Base-by-base conservation (phyloP, 2,888 invertebrate genomes). In the Agriopis leucophaearia region DNA sequence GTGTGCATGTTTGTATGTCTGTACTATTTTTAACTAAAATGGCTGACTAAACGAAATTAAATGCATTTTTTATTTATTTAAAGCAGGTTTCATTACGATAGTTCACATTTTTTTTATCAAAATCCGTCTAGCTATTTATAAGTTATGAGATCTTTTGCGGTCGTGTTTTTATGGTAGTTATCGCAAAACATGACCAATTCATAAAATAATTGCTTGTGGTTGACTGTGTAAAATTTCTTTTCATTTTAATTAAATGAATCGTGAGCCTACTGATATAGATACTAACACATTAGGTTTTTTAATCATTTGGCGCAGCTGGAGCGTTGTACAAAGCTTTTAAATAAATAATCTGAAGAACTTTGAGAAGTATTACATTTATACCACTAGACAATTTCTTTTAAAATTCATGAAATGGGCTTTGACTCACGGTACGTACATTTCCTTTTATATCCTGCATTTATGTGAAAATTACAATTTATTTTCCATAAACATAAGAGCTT, bases 261-360 rank as follows among this genome's bases (percentile, higher is more conserved):
- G 18, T 9, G 8, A 44, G 42, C 36, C 15, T 54, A 15, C 9
- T 52, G 5, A 27, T 5, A 2, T 55, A 18, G 42, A 27, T 44
- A 6, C 45, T 8, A 42, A 50, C 55, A 1, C 15, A 27, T 27
- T 55, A 51, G 52, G 35, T 58, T 50, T 73, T 71, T 75, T 72
- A 74, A 76, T 73, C 71, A 70, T 65, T 59, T 44, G 71, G 44
- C 74, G 63, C 78, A 74, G 75, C 77, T 77, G 77, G 71, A 71
- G 71, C 61, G 74, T 70, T 74, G 73, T 73, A 71, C 69, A 65
- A 67, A 72, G 73, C 74, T 73, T 71, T 75, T 76, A 74, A 75
- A 76, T 76, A 75, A 77, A 74, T 76, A 68, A 71, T 71, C 71
- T 64, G 51, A 71, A 54, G 52, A 57, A 52, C 59, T 54, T 47